Evolutionary conservation across 2,797 vertebrate species (phyloP).

Genomic region (Micropoecilia bifurca): DNA sequence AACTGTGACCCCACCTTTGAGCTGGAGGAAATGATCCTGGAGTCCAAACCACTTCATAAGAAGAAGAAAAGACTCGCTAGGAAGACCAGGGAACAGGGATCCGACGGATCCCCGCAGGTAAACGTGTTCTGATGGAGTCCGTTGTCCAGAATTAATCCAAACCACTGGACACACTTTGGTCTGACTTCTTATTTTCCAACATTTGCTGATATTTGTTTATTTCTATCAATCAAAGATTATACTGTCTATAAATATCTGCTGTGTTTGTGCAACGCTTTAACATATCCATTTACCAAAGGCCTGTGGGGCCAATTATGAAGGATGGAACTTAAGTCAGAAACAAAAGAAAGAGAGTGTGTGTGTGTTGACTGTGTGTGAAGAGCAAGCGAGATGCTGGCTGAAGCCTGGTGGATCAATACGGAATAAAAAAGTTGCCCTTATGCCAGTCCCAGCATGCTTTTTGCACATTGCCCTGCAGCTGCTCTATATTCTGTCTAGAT

Average conservation of each 20-base stretch:
- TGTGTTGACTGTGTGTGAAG: slow-evolving; percentile 13
- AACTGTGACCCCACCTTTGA: slow-evolving; percentile 98
- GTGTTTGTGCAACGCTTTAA: slow-evolving; percentile 43
- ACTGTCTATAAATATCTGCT: slow-evolving; percentile 45
- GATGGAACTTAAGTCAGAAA: slow-evolving; percentile 30
- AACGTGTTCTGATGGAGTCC: not conserved
- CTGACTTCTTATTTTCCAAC: slow-evolving; percentile 25
- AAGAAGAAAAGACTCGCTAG: slow-evolving; percentile 96
- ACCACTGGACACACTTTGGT: slow-evolving; percentile 10
- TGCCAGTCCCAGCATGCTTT: slow-evolving; percentile 40
- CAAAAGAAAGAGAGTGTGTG: slow-evolving; percentile 15
- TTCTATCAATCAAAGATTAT: slow-evolving; percentile 15
- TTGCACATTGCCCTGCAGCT: slow-evolving; percentile 36
- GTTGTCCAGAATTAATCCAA: not conserved
- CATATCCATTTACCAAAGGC: slow-evolving; percentile 51
- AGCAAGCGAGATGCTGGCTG: slow-evolving; percentile 30
- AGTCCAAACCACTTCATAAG: slow-evolving; percentile 97
- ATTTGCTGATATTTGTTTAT: slow-evolving; percentile 8
- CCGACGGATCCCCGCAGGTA: slow-evolving; percentile 89
- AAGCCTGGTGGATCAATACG: slow-evolving; percentile 71
- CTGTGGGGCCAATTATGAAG: slow-evolving; percentile 57
- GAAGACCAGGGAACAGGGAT: slow-evolving; percentile 86
- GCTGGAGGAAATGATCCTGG: slow-evolving; percentile 99
- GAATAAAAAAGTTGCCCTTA: slow-evolving; percentile 59
- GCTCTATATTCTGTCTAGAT: slow-evolving; percentile 46